These are phyloP conservation scores for Chiloscyllium punctatum DNA, from an alignment of 2,797 vertebrate species.

Conservation along the genomic window DNA sequence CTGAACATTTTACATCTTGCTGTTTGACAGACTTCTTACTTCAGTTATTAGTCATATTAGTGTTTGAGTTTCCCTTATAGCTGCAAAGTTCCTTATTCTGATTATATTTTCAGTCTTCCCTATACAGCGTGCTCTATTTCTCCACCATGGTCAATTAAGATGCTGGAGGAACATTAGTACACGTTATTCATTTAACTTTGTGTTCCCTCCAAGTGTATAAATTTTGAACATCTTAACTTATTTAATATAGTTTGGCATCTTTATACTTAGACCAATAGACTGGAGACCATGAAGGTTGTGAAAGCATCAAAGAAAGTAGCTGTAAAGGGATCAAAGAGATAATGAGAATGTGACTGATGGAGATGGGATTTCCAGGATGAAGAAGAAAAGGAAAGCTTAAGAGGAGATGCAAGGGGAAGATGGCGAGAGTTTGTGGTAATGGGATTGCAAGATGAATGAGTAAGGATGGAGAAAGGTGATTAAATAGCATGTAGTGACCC, in stretches of 20 bases:
- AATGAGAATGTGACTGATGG: too few species aligned
- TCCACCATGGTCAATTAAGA: not conserved
- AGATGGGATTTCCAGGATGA: too few species aligned
- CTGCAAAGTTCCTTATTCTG: not conserved
- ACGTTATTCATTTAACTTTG: not conserved
- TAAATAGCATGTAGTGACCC: too few species aligned
- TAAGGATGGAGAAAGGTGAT: too few species aligned
- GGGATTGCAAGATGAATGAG: too few species aligned
- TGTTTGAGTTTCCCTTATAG: not conserved
- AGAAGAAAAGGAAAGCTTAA: too few species aligned
- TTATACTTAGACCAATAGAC: not conserved
- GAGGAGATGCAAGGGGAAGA: too few species aligned
- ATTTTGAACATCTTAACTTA: not conserved
- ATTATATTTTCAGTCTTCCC: not conserved
- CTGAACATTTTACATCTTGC: not conserved
- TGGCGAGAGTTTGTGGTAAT: too few species aligned
- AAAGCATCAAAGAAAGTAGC: too few species aligned
- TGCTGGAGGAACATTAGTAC: not conserved
- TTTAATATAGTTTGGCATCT: not conserved
- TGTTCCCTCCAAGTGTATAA: not conserved
- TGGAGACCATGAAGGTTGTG: too few species aligned
- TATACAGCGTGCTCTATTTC: not conserved
- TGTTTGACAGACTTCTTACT: not conserved
- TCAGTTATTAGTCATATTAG: not conserved
- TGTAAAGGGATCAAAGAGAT: too few species aligned